These are phyloP conservation scores for Phania funesta DNA, from an alignment of 2,888 invertebrate genomes.

Conservation along the genomic window DNA sequence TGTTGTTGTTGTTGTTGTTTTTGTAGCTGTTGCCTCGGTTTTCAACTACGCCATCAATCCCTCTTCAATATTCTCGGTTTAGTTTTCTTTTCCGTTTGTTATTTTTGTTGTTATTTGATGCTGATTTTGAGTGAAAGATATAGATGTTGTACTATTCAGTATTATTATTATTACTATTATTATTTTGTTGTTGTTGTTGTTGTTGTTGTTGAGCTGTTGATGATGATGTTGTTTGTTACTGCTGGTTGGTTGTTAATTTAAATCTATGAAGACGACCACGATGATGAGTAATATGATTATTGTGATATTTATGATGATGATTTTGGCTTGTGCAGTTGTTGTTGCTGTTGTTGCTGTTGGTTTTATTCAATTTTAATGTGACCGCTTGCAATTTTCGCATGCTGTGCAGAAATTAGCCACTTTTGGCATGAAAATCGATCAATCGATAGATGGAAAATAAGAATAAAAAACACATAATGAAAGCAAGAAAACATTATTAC, in stretches of 20 bases:
- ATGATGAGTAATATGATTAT: slow-evolving; percentile 7
- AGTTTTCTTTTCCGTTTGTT: not conserved
- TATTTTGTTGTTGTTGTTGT: not conserved
- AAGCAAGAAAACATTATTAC: slow-evolving; percentile 19
- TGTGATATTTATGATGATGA: slow-evolving; percentile 36
- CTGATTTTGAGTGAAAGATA: slow-evolving; percentile 63
- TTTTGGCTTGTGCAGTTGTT: not conserved
- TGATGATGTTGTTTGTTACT: slow-evolving; percentile 28
- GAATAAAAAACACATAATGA: not conserved
- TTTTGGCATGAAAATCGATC: slow-evolving; percentile 68
- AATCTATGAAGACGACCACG: slow-evolving; percentile 11
- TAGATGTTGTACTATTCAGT: slow-evolving; percentile 48
- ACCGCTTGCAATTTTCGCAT: slow-evolving; percentile 66
- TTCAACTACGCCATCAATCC: not conserved
- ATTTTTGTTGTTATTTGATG: slow-evolving; percentile 51
- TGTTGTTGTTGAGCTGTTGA: slow-evolving; percentile 2
- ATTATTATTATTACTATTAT: not conserved
- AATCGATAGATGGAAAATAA: slow-evolving; percentile 45
- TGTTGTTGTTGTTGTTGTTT: not conserved
- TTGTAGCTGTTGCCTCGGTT: not conserved
- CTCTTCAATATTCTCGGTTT: slow-evolving; percentile 8
- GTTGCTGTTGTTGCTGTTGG: not conserved
- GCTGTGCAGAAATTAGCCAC: slow-evolving; percentile 67
- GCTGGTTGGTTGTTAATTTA: not conserved
- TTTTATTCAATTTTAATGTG: slow-evolving; percentile 20